Base-by-base conservation (phyloP, 2,888 invertebrate genomes). In the Apodemia duryi region DNA sequence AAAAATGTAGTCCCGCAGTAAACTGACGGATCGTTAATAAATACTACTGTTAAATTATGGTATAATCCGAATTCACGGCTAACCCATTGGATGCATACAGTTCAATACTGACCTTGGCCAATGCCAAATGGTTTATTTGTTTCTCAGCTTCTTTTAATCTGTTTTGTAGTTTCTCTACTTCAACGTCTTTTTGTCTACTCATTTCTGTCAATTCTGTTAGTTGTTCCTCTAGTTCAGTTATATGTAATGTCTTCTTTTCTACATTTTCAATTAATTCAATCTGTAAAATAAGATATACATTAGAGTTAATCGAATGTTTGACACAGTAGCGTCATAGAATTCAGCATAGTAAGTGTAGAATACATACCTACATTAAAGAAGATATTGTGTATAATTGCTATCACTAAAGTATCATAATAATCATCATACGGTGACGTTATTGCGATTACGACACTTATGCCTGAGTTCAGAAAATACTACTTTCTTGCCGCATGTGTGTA, bases 211-310 rank as follows among this genome's bases (percentile, higher is more conserved):
- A 71, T 28, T 67, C 21, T 32, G 75, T 77, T 10, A 89, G 75
- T 72, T 86, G 76, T 28, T 89, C 87, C 73, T 86, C 78, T 51
- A 91, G 71, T 52, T 77, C 75, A 1, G 74, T 66, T 73, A 86
- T 83, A 63, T 74, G 71, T 63, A 72, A 62, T 9, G 78, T 72
- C 61, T 83, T 85, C 67, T 86, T 70, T 70, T 89, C 84, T 73
- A 93, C 75, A 78, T 91, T 91, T 67, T 90, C 81, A 71, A 85
- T 80, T 46, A 92, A 79, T 77, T 92, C 92, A 21, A 84, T 77
- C 84, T 91, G 29, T 13, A 62, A 38, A 29, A 63, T n/a, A 35
- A 41, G 57, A 32, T 32, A 32, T 32, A 32, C 32, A 32, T 32
- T 32, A 35, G 6, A 35, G n/a, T n/a, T n/a, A n/a, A n/a, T n/a